Evolutionary conservation across 2,888 invertebrate species (phyloP), one percentile per base, ranked within the genome.

Genomic region (Taphrorychus bicolor): DNA sequence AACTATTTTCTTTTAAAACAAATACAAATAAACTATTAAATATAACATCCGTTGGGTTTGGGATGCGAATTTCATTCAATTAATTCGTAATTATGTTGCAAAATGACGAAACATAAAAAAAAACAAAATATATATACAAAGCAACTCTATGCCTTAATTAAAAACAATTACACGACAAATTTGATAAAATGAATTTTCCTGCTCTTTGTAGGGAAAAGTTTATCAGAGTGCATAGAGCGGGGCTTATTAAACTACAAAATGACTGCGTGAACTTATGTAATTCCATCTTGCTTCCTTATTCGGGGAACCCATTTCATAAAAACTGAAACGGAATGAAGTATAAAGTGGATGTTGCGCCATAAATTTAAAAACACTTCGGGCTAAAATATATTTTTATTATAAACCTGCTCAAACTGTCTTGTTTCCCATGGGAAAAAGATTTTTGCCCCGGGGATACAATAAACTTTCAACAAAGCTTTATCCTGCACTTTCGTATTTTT

Each of bases 381-480:
- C 45, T 45, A 45, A 45, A 45, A 45, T 17, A 17, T 45, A 45
- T 17, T 45, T 45, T 45, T 45, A 45, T 45, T 45, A 45, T 14
- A 45, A 45, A 45, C 45, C 45, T 45, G 45, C 14, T 45, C 45
- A 45, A 45, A 45, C 45, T 45, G 45, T 17, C 45, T 45, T 45
- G 45, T 45, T 45, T 45, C 45, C 45, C 45, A 45, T 45, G 45
- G 14, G 45, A 16, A 45, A 45, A 45, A 45, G 45, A 45, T 45
- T 45, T 45, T 45, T 16, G 11, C 45, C 16, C 14, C 17, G 45
- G 45, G 45, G 16, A 16, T 45, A 45, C 45, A 45, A 45, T 45
- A 45, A 45, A 45, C 45, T 45, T 45, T 45, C 45, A 45, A n/a
- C 32, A 32, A 32, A 32, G 32, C 32, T 32, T 32, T 32, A 32